Evolutionary conservation across 2,888 invertebrate species (phyloP).

Genomic region (Allygus modestus): DNA sequence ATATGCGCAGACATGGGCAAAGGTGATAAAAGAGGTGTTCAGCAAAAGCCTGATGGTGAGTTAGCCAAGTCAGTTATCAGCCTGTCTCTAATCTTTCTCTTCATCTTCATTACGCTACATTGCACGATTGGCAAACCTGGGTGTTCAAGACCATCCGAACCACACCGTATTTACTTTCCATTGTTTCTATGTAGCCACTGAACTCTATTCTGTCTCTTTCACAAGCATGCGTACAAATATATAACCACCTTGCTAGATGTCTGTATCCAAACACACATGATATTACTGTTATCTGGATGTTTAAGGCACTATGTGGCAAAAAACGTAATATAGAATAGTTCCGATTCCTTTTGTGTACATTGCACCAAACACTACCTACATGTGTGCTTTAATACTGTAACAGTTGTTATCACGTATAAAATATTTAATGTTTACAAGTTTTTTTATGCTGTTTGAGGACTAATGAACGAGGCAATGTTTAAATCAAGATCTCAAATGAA

Average conservation of each 20-base stretch:
- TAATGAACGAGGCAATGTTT: no score
- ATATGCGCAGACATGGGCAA: conserved; percentile 64
- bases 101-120: conserved; percentile 27
- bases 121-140: not conserved
- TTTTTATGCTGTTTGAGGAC: no score
- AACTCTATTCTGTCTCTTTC: not conserved
- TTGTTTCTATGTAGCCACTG: conserved; percentile 1
- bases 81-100: conserved; percentile 47
- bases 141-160: conserved; percentile 27
- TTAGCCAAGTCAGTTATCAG: conserved; percentile 29
- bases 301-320: no score
- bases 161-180: not conserved
- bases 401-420: no score
- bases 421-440: no score
- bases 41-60: conserved; percentile 64
- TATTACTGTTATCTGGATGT: no score
- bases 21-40: conserved; percentile 64
- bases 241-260: not conserved
- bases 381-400: no score
- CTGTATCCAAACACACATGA: no score
- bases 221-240: not conserved
- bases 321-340: no score
- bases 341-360: no score
- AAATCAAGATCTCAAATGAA: no score
- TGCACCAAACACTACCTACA: no score